Base-by-base conservation (phyloP, 2,797 vertebrate species). In the Ataeniobius toweri region DNA sequence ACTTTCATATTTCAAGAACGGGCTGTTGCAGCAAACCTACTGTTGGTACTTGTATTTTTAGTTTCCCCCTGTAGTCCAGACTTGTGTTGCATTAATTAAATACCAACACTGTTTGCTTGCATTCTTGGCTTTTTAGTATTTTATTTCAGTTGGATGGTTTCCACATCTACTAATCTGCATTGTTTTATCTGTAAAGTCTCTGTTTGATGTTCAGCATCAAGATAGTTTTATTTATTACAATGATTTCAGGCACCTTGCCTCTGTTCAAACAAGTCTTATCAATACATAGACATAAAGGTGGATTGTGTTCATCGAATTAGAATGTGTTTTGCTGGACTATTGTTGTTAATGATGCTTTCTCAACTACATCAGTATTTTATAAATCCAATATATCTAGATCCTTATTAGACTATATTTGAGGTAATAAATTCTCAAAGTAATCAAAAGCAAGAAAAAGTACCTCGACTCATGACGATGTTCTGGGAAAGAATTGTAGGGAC, bases 381-480 rank as follows among this genome's bases (percentile, higher is more conserved):
- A 46, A 26, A 44, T 68, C 28, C 26, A 63, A 18, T 13, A 24
- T 6, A n/a, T 68, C 4, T 44, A 26, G 22, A n/a, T 46, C 6
- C n/a, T 44, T 69, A 46, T 69, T 24, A 26, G n/a, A 46, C 5
- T 48, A 69, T 26, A 69, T 46, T 6, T 69, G 22, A 73, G 71
- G 18, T 36, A 70, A 80, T 83, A 31, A 82, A 80, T 87, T 53
- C 26, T n/a, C 18, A 50, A 75, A 56, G 71, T 69, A 41, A 16
- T 83, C 79, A 56, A 68, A 85, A 44, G 75, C 74, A 78, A 3
- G 22, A 75, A 74, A 69, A 67, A 82, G 46, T 24, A 77, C 44
- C 77, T 36, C 50, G 51, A 39, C 5, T 72, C 14, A 61, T 31
- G 39, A 41, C 71, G 82, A 75, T 78, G 69, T 44, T 53, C 68